A percentile compares a stretch with the other conserved stretches of the same genome.
Conservation (phyloP, 2,113 vertebrate species). For the Condylura cristata region DNA sequence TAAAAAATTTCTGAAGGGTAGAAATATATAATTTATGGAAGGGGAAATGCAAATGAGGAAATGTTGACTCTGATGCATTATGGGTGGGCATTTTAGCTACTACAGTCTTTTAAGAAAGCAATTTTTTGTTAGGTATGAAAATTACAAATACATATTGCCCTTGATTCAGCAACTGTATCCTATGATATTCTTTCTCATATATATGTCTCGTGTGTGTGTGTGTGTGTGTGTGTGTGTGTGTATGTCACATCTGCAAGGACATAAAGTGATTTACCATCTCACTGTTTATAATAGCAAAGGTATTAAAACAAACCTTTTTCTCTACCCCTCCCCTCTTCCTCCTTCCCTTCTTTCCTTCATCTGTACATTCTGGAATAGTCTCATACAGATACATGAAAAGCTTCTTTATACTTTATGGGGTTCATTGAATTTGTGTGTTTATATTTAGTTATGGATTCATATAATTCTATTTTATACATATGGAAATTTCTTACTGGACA, state of each 20-base stretch:
- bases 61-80: neutral
- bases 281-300: neutral
- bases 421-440: neutral
- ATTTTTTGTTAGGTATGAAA: neutral
- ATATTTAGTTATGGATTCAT: neutral
- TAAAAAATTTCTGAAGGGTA: neutral
- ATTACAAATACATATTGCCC: neutral
- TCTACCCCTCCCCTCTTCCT: neutral
- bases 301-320: neutral
- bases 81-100: neutral
- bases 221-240: too few relatives aligned
- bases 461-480: neutral
- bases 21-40: neutral
- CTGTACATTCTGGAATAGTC: neutral
- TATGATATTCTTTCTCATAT: neutral
- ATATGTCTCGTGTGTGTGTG: too few relatives aligned
- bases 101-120: neutral
- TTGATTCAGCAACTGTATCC: neutral
- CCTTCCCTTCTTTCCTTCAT: neutral
- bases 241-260: neutral
- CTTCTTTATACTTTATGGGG: neutral
- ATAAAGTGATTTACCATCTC: neutral
- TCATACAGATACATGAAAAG: neutral
- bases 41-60: neutral
- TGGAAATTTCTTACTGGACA: neutral